Percentiles rank a stretch among this genome's conserved stretches.
Evolutionary conservation across 2,113 vertebrate species (phyloP).

Genomic region (Rhinichthys klamathensis): DNA sequence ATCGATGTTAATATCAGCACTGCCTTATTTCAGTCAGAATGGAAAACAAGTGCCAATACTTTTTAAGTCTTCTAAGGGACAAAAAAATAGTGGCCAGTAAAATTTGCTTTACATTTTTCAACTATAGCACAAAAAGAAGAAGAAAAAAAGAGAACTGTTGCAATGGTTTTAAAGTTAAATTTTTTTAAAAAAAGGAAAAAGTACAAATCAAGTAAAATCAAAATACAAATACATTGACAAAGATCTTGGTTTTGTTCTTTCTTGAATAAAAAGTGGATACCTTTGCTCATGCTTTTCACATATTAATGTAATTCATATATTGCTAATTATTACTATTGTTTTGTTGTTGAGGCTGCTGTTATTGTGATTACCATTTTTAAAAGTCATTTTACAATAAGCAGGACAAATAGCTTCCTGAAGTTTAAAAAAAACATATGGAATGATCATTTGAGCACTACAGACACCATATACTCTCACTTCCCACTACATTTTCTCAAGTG

Average conservation of each 20-base stretch:
- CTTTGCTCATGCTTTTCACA: not conserved
- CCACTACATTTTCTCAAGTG: not conserved
- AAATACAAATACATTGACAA: not conserved
- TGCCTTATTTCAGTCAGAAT: not conserved
- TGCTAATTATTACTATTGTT: not conserved
- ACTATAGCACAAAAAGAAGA: not conserved
- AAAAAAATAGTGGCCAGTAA: not conserved
- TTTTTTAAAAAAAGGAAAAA: too few relatives aligned
- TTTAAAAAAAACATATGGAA: not conserved
- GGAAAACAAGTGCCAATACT: not conserved
- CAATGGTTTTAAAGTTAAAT: not conserved
- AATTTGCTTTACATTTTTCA: not conserved
- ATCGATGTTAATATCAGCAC: not conserved
- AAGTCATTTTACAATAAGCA: not conserved
- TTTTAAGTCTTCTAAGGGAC: not conserved
- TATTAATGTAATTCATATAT: not conserved
- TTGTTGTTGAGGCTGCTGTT: not conserved
- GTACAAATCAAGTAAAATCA: not conserved
- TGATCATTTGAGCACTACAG: not conserved
- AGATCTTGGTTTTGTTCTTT: not conserved
- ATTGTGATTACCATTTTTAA: not conserved
- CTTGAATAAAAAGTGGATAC: not conserved
- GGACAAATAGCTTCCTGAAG: not conserved
- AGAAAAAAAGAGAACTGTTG: not conserved
- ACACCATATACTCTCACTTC: slow-evolving; percentile 23